phyloP scores from a whole-genome alignment of 2,113 vertebrate species.

The Macrotis lagotis region DNA sequence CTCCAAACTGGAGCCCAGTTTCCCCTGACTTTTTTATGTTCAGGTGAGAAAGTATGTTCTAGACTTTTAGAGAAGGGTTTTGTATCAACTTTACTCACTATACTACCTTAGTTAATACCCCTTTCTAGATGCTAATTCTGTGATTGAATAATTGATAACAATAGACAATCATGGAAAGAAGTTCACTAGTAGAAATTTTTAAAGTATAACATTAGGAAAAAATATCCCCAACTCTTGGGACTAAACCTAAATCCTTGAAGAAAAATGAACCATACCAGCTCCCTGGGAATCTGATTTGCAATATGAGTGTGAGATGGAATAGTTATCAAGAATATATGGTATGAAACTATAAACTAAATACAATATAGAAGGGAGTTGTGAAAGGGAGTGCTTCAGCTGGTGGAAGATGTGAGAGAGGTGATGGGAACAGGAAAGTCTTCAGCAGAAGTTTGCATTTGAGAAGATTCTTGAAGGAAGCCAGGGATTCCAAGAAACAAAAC shows the following conservation, averaged over 20 bases:
- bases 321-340: background rate
- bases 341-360: background rate
- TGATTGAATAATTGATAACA: background rate
- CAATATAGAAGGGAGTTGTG: background rate
- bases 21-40: background rate
- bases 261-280: background rate
- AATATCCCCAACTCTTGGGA: background rate
- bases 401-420: background rate
- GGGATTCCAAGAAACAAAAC: too few relatives aligned
- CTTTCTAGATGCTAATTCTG: background rate
- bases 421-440: background rate
- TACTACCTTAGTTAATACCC: background rate
- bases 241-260: background rate
- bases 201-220: background rate
- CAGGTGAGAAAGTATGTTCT: background rate
- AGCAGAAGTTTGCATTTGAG: background rate
- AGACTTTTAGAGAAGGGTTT: background rate
- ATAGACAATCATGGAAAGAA: background rate
- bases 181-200: background rate
- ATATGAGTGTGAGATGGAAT: background rate
- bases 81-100: background rate
- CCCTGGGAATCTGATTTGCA: too few relatives aligned
- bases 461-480: too few relatives aligned
- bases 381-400: background rate
- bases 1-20: background rate